These are phyloP conservation scores for Lepus timidus DNA, from an alignment of 2,113 vertebrate species.

Conservation along the genomic window DNA sequence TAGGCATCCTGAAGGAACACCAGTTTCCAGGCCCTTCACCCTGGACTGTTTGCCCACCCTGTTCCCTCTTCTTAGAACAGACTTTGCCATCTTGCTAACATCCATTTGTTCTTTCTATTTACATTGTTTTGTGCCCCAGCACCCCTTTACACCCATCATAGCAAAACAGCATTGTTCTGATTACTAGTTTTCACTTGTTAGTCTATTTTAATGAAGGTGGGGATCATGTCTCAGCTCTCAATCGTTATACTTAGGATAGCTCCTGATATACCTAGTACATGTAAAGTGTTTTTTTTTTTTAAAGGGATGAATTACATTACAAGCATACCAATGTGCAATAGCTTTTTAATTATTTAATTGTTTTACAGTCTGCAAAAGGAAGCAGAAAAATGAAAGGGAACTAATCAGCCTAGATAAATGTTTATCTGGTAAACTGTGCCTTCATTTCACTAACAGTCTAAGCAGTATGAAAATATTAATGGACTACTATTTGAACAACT, in stretches of 20 bases:
- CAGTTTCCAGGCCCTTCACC: not conserved
- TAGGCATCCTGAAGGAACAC: not conserved
- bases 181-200: not conserved
- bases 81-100: not conserved
- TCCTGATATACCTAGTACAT: not conserved
- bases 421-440: not conserved
- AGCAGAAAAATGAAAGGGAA: not conserved
- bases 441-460: slow-evolving; percentile 19
- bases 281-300: not conserved
- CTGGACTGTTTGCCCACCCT: not conserved
- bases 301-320: not conserved
- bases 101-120: not conserved
- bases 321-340: not conserved
- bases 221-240: not conserved
- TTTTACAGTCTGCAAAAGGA: not conserved
- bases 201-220: not conserved
- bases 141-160: not conserved
- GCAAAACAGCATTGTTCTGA: not conserved
- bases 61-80: not conserved
- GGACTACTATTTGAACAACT: not conserved
- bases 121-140: not conserved
- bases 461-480: slow-evolving; percentile 12
- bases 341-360: not conserved
- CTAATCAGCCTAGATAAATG: not conserved
- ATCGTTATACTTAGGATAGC: not conserved